Conservation (phyloP, 2,888 invertebrate genomes). For the Leptothorax acervorum region DNA sequence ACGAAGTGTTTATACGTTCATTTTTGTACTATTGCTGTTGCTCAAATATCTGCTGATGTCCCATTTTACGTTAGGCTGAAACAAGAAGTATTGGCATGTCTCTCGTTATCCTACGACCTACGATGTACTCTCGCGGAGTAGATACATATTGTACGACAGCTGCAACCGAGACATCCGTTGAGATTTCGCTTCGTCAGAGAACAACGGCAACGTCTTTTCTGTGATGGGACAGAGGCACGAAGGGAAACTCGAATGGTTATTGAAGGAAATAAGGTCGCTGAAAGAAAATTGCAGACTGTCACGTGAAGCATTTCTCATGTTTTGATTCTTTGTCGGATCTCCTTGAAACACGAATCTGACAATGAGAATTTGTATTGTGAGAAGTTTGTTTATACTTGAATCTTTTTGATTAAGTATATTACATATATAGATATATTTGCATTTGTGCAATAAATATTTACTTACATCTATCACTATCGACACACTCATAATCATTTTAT, state of each 20-base stretch:
- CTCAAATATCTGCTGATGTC: conserved; percentile 3
- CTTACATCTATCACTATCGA: not conserved
- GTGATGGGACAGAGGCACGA: conserved; percentile 49
- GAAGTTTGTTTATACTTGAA: not conserved
- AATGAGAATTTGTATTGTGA: conserved; percentile 11
- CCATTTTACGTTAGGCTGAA: conserved; percentile 12
- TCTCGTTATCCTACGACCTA: conserved; percentile 58
- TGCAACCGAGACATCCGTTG: conserved; percentile 37
- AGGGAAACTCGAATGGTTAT: conserved; percentile 52
- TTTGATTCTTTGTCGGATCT: conserved; percentile 43
- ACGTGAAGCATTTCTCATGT: conserved; percentile 60
- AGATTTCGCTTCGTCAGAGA: conserved; percentile 50
- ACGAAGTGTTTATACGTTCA: not conserved
- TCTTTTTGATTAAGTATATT: not conserved
- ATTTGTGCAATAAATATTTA: not conserved
- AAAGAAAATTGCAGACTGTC: conserved; percentile 62
- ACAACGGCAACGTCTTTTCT: conserved; percentile 43
- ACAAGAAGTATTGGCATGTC: conserved; percentile 7
- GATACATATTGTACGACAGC: conserved; percentile 68
- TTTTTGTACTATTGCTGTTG: not conserved
- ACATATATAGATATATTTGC: not conserved
- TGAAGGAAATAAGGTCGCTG: conserved; percentile 57
- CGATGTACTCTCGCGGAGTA: conserved; percentile 58
- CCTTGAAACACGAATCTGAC: conserved; percentile 6
- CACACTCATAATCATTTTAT: not conserved